Evolutionary conservation across 92 coral and sea anemone species (phyloP), one percentile per base, ranked within the genome.

Genomic region (Porites rus): DNA sequence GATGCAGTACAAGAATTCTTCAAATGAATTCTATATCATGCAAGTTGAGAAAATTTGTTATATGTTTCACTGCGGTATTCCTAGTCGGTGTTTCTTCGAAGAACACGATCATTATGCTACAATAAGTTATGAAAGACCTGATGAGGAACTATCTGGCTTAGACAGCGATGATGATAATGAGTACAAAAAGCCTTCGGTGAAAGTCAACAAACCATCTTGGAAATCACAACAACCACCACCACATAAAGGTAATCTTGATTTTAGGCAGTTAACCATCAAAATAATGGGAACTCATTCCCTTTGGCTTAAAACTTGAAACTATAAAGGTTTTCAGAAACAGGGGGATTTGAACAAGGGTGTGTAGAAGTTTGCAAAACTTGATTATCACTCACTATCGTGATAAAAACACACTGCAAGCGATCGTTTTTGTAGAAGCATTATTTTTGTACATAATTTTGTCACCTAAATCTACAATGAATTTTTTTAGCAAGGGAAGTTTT

Each of bases 51-150:
- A 89, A 65, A 76, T 75, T 69, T 95, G 98, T 84, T 95, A 70
- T 59, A 90, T 95, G 81, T 95, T 95, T 64, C 84, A 95, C 53
- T 95, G 98, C 70, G 96, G 96, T 20, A 53, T 77, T 24, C 96
- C 98, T 13, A 88, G 81, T 64, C 81, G 81, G 69, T 95, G 98
- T 87, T 51, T 50, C 14, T 95, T 87, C 81, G 81, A 87, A 54
- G 50, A 88, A 16, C 95, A 95, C 71, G 73, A 86, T 19, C 95
- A 92, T 75, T 89, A 92, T 70, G 95, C 95, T 53, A 90, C 93
- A 21, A 92, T 92, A 75, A 46, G 16, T 28, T 89, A 89, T 83
- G 95, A 81, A 10, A 89, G 84, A 66, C 51, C 88, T 18, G 72
- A 75, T 19, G 65, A 46, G 19, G 80, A 83, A 21, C 52, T 83